These are phyloP conservation scores for Polyodon spathula DNA, from an alignment of 2,113 vertebrate species.

Conservation along the genomic window DNA sequence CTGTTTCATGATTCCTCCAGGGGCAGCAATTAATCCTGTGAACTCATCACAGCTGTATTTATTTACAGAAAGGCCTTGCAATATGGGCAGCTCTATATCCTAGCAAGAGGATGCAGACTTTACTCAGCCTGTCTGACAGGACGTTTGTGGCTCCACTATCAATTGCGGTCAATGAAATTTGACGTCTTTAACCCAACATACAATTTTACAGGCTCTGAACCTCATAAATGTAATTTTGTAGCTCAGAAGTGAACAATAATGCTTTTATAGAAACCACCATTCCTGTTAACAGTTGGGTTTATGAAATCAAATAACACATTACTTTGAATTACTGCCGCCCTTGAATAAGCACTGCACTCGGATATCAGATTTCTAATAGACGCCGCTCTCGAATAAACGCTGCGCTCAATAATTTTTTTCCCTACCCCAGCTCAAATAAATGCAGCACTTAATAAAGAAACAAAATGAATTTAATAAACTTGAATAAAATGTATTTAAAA, in stretches of 20 bases:
- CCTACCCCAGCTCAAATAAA: too few relatives aligned
- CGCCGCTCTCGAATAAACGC: too few relatives aligned
- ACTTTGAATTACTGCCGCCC: background rate
- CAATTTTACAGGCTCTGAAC: conserved; percentile 15
- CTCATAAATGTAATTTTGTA: conserved; percentile 14
- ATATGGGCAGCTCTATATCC: conserved; percentile 28
- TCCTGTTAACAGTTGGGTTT: too few relatives aligned
- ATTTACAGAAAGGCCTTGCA: conserved; percentile 30
- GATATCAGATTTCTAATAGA: too few relatives aligned
- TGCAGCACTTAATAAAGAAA: too few relatives aligned
- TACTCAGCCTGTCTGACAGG: conserved; percentile 18
- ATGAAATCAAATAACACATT: background rate
- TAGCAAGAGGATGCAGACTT: conserved; percentile 27
- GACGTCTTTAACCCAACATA: conserved; percentile 22
- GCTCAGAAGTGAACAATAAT: background rate
- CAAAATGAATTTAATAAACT: too few relatives aligned
- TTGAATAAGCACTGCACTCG: too few relatives aligned
- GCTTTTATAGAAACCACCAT: background rate
- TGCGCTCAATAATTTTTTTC: too few relatives aligned
- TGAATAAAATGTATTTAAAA: too few relatives aligned
- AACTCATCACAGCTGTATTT: conserved; percentile 31
- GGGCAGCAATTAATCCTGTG: conserved; percentile 33
- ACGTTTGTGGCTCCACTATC: conserved; percentile 24
- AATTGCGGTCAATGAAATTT: conserved; percentile 25
- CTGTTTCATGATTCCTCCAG: conserved; percentile 25